phyloP scores from a whole-genome alignment of 2,797 vertebrate species.

The Cynodonichthys magdalenae region DNA sequence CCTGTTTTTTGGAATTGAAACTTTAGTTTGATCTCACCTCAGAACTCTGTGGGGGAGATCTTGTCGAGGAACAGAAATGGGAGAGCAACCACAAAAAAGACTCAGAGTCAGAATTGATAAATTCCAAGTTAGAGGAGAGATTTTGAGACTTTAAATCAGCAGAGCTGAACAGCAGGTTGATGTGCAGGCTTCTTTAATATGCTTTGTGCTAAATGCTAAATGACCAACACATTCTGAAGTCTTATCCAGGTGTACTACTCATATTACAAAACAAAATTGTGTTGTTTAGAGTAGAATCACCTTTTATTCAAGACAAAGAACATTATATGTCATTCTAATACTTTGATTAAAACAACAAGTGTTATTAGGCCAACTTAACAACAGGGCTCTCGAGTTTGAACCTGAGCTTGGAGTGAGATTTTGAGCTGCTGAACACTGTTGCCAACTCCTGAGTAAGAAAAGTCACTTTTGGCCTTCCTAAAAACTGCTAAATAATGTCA shows the following conservation, averaged over 20 bases:
- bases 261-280: not conserved
- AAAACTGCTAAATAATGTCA: too few species aligned
- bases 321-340: too few species aligned
- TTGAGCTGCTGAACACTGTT: too few species aligned
- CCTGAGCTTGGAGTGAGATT: too few species aligned
- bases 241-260: conserved; percentile 4
- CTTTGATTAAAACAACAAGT: too few species aligned
- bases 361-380: too few species aligned
- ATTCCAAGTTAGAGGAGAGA: conserved; percentile 42
- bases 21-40: conserved; percentile 27
- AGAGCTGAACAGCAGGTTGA: conserved; percentile 23
- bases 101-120: conserved; percentile 35
- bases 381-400: too few species aligned
- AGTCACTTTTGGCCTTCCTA: too few species aligned
- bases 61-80: conserved; percentile 23
- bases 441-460: too few species aligned
- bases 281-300: not conserved
- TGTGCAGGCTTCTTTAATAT: conserved; percentile 26
- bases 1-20: conserved; percentile 32
- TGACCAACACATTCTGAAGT: not conserved
- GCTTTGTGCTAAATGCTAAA: conserved; percentile 5
- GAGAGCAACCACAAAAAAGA: conserved; percentile 16
- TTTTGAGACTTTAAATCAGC: conserved; percentile 31
- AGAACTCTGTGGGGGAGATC: conserved; percentile 11
- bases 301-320: too few species aligned